phyloP scores from a whole-genome alignment of 2,797 vertebrate species.

The Schizopygopsis malacanthus region DNA sequence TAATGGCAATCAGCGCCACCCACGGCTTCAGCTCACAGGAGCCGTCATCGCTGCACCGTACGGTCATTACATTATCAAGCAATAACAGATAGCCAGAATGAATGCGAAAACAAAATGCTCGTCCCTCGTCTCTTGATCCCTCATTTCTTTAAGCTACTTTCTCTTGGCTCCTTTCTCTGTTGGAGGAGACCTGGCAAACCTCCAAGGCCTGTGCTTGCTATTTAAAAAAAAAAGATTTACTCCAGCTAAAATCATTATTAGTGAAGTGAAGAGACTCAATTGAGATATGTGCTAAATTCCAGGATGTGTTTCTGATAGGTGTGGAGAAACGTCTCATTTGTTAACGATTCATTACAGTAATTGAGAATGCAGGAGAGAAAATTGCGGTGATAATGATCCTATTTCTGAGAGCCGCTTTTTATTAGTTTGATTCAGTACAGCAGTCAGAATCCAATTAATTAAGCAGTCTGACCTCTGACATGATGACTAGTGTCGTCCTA shows the following conservation, averaged over 20 bases:
- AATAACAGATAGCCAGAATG: slow-evolving; percentile 41
- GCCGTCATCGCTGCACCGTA: slow-evolving; percentile 2
- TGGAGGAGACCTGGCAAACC: slow-evolving; percentile 46
- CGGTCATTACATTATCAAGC: slow-evolving; percentile 46
- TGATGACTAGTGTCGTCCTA: slow-evolving; percentile 12
- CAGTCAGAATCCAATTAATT: slow-evolving; percentile 56
- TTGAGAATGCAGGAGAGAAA: slow-evolving; percentile 61
- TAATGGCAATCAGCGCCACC: slow-evolving; percentile 72
- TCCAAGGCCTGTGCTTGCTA: slow-evolving; percentile 46
- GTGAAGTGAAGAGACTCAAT: slow-evolving; percentile 75
- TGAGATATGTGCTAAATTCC: slow-evolving; percentile 71
- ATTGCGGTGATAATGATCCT: slow-evolving; percentile 56
- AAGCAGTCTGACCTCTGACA: slow-evolving; percentile 38
- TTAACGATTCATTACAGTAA: slow-evolving; percentile 76
- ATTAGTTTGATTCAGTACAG: slow-evolving; percentile 58
- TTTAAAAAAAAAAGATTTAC: slow-evolving; percentile 76
- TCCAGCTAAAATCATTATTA: slow-evolving; percentile 78
- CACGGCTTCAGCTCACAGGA: slow-evolving; percentile 11
- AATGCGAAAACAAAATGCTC: slow-evolving; percentile 45
- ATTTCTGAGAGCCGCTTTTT: slow-evolving; percentile 50
- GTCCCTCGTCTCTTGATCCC: slow-evolving; percentile 39
- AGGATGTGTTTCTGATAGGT: slow-evolving; percentile 49
- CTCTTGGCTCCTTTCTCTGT: slow-evolving; percentile 33
- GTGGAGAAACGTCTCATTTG: slow-evolving; percentile 75
- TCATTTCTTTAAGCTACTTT: slow-evolving; percentile 28